Conservation (phyloP, 1,140 invertebrate species). For the Leucophenga varia region DNA sequence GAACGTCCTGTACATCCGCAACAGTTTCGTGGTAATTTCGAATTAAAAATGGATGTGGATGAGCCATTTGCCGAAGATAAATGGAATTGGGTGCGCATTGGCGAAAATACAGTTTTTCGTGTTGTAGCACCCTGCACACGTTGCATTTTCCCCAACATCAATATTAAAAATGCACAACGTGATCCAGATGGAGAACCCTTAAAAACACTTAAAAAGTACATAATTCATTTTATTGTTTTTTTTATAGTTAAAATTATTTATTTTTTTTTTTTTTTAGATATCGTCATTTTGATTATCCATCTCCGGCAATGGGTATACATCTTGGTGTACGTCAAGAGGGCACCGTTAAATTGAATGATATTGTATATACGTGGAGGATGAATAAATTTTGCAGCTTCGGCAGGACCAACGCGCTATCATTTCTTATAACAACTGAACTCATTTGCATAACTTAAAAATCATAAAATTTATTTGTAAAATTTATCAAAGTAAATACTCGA, state of each 20-base stretch:
- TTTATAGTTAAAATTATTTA: no score
- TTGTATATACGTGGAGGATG: constrained; percentile 43
- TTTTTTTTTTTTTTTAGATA: constrained; percentile 27
- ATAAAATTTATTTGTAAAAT: no score
- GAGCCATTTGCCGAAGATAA: constrained; percentile 58
- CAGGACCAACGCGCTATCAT: no score
- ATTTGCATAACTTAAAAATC: no score
- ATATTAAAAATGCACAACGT: constrained; percentile 60
- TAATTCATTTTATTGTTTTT: background rate
- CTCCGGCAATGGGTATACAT: constrained; percentile 47
- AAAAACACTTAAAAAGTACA: constrained; percentile 59
- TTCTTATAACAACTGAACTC: no score
- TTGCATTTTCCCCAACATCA: constrained; percentile 63
- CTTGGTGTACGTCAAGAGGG: constrained; percentile 39
- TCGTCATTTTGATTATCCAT: constrained; percentile 34
- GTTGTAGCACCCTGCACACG: constrained; percentile 55
- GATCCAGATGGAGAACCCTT: constrained; percentile 60
- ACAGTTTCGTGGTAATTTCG: constrained; percentile 60
- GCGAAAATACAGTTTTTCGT: constrained; percentile 48
- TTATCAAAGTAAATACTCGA: no score
- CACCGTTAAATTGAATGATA: constrained; percentile 38
- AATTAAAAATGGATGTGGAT: constrained; percentile 56
- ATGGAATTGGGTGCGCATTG: constrained; percentile 52
- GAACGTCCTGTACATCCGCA: constrained; percentile 56
- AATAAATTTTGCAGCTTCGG: constrained; percentile 15